Base-by-base conservation (phyloP, 2,888 invertebrate species). In the Lycaena phlaeas region DNA sequence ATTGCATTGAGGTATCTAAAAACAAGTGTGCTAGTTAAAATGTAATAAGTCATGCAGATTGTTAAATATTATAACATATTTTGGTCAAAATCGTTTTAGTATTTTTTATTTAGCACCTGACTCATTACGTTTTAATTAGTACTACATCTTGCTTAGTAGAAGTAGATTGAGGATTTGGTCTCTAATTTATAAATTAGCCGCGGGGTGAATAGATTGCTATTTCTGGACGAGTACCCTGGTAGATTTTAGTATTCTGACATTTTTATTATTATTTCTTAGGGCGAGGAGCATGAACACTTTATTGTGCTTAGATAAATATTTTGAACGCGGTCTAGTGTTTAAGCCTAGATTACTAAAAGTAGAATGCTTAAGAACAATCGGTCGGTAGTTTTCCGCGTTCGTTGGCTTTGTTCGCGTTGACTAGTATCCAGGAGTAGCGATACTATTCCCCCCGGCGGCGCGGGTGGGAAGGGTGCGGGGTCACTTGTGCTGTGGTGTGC, bases 11-110 rank as follows among this genome's bases (percentile, higher is more conserved):
- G 9, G 60, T 68, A 76, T 77, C 75, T 76, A 75, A 75, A 77
- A 76, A 75, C 73, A 65, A 69, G 72, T 75, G 73, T 77, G 74
- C 74, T 74, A 74, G 71, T 77, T 74, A 66, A 75, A 76, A 72
- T 75, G 75, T 77, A 72, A n/a, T n/a, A n/a, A n/a, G 72, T 58
- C 49, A 54, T 71, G 22, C 22, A 5, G 67, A 66, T 61, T 54
- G 53, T 58, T 48, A 55, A 17, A 45, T 44, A 34, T 51, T 57
- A 47, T n/a, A n/a, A n/a, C n/a, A n/a, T n/a, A 53, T 42, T 48
- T 46, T 40, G 53, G 48, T 50, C 50, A 57, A 46, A 63, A 63
- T 46, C 54, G 51, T 61, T 53, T 57, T 46, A 59, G 43, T 58
- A 53, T 58, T 53, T 54, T 48, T 53, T 55, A 44, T 47, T 53